Conservation (phyloP, 2,113 vertebrate genomes). For the Podarcis cretensis region DNA sequence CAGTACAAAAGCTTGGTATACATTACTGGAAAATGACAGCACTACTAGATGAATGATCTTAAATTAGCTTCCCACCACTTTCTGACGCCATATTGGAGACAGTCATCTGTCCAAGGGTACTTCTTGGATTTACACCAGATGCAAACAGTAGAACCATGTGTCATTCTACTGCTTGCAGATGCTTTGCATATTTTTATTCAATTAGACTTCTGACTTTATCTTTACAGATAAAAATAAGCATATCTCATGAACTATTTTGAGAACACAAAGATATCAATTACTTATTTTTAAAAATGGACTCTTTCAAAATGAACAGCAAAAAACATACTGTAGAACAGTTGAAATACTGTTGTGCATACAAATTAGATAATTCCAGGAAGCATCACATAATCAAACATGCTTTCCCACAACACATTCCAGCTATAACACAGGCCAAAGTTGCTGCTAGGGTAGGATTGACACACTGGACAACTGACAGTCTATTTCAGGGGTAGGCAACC, state of each 20-base stretch:
- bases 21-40: not conserved
- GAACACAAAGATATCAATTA: not conserved
- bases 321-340: not conserved
- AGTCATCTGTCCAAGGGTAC: constrained; percentile 7
- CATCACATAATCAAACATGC: not conserved
- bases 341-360: not conserved
- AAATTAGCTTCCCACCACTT: not conserved
- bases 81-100: constrained; percentile 22
- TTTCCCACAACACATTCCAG: not conserved
- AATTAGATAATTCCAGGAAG: not conserved
- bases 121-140: constrained; percentile 7
- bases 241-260: not conserved
- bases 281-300: not conserved
- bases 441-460: too few species aligned
- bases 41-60: not conserved
- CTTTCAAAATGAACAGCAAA: not conserved
- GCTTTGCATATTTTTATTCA: constrained; percentile 25
- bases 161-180: constrained; percentile 11
- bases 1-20: not conserved
- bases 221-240: not conserved
- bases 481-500: too few species aligned
- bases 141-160: constrained; percentile 2
- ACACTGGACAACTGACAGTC: too few species aligned
- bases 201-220: not conserved
- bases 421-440: not conserved